Evolutionary conservation across 2,888 invertebrate species (phyloP).

Genomic region (Blastobasis lacticolella): DNA sequence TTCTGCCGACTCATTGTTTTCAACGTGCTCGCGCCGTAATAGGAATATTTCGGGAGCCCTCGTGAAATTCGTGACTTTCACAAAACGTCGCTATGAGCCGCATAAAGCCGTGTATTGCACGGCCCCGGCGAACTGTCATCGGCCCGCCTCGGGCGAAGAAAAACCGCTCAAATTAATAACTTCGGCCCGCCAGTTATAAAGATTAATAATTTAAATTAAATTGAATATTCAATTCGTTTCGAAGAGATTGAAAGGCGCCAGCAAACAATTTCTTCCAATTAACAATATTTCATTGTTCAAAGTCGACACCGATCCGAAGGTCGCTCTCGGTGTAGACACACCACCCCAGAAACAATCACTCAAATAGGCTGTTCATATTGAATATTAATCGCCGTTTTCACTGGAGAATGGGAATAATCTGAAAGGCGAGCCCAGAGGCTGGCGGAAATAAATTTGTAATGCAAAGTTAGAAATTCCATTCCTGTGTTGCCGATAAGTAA

Average conservation of each 20-base stretch:
- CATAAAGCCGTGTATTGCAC: slow-evolving; percentile 1
- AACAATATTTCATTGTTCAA: slow-evolving; percentile 49
- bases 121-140: not conserved
- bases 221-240: slow-evolving; percentile 40
- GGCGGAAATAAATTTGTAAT: slow-evolving; percentile 71
- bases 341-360: slow-evolving; percentile 62
- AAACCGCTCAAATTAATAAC: not conserved
- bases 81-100: slow-evolving; percentile 14
- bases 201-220: slow-evolving; percentile 44
- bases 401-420: slow-evolving; percentile 65
- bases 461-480: slow-evolving; percentile 71
- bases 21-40: slow-evolving; percentile 53
- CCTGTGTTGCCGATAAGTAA: slow-evolving; percentile 66
- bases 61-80: slow-evolving; percentile 57
- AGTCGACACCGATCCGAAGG: slow-evolving; percentile 43
- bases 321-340: slow-evolving; percentile 15
- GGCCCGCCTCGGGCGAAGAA: not conserved
- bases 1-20: slow-evolving; percentile 69
- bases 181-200: slow-evolving; percentile 21
- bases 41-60: slow-evolving; percentile 56
- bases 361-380: slow-evolving; percentile 70
- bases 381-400: slow-evolving; percentile 71
- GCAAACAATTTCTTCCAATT: slow-evolving; percentile 47
- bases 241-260: slow-evolving; percentile 39
- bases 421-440: slow-evolving; percentile 49